Evolutionary conservation across 2,797 vertebrate genomes (phyloP).

Genomic region (Ptychadena robeensis): DNA sequence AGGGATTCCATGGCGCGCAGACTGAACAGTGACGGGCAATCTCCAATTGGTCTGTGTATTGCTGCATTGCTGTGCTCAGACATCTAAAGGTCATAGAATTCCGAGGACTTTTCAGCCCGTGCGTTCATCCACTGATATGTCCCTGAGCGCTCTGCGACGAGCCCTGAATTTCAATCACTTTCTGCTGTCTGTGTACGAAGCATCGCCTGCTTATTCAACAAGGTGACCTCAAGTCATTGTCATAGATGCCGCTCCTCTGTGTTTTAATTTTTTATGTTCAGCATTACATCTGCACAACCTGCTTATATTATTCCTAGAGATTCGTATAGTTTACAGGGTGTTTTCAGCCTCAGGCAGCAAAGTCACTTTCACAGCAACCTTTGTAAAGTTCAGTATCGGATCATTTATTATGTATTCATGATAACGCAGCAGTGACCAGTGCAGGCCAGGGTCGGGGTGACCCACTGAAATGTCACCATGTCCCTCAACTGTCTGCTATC

Average conservation of each 20-base stretch:
- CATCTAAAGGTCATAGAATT: slow-evolving; percentile 41
- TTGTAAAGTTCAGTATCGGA: too few species aligned
- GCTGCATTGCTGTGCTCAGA: not conserved
- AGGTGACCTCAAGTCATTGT: not conserved
- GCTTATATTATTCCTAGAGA: not conserved
- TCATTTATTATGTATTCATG: too few species aligned
- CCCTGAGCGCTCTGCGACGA: not conserved
- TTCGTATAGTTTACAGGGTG: not conserved
- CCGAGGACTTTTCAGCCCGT: not conserved
- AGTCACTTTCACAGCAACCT: too few species aligned
- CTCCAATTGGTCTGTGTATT: slow-evolving; percentile 63
- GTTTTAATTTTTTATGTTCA: not conserved
- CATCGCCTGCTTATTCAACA: not conserved
- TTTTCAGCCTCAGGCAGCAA: not conserved
- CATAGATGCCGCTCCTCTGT: not conserved
- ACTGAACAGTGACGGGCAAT: not conserved
- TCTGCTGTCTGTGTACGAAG: not conserved
- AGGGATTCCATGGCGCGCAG: not conserved
- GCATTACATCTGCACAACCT: not conserved
- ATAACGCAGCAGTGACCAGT: not conserved
- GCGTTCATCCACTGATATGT: slow-evolving; percentile 5
- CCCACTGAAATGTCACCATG: too few species aligned
- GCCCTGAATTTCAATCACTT: slow-evolving; percentile 8
- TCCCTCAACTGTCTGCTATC: not conserved
- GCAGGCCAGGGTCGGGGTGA: not conserved